These are phyloP conservation scores for Cephalotes varians DNA, from an alignment of 2,888 invertebrate genomes.

Conservation along the genomic window DNA sequence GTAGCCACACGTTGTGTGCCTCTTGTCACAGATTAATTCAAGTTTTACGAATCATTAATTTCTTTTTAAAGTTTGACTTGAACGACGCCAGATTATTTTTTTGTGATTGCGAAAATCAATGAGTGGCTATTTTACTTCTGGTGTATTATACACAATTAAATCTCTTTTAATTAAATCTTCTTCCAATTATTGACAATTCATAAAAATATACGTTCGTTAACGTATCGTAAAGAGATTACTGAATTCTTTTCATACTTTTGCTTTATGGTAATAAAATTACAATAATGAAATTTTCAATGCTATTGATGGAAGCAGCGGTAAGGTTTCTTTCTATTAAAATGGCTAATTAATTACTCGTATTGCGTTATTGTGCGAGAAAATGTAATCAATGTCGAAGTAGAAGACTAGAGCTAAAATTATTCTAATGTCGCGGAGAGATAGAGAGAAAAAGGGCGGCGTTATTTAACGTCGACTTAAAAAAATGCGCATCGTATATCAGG, in stretches of 20 bases:
- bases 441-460: background rate
- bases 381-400: background rate
- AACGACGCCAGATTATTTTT: background rate
- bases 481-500: background rate
- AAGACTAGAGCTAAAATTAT: background rate
- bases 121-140: background rate
- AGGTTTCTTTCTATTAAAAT: background rate
- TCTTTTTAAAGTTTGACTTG: constrained; percentile 26
- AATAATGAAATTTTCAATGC: background rate
- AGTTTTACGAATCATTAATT: constrained; percentile 47
- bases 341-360: constrained; percentile 2
- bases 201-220: constrained; percentile 15
- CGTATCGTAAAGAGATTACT: background rate
- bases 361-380: background rate
- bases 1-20: constrained; percentile 22
- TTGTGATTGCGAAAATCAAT: background rate
- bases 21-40: constrained; percentile 34
- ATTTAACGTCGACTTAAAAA: constrained; percentile 20
- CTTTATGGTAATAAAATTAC: background rate
- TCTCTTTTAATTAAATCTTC: constrained; percentile 13
- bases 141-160: background rate
- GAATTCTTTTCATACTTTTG: background rate
- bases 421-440: background rate
- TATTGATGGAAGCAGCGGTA: background rate
- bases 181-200: background rate